These are phyloP conservation scores for Drosophila neotestacea DNA, from an alignment of 2,888 invertebrate species.

Conservation along the genomic window DNA sequence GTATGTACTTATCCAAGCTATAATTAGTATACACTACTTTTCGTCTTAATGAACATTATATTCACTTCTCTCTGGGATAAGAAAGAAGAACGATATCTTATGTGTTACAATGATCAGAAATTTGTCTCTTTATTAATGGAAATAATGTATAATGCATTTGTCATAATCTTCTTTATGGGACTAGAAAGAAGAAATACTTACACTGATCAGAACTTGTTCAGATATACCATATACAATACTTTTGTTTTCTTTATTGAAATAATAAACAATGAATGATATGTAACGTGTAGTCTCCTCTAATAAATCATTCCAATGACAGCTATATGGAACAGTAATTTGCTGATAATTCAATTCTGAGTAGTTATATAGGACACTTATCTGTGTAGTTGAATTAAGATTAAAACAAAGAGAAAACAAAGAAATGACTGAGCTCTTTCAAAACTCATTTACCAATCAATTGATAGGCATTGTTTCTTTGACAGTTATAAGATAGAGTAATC, in stretches of 20 bases:
- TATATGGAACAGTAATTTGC: constrained; percentile 2
- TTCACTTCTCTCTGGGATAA: too few relatives aligned
- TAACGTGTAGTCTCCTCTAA: neutral
- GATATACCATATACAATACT: neutral
- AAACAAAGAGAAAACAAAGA: neutral
- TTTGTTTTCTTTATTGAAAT: neutral
- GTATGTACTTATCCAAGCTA: too few relatives aligned
- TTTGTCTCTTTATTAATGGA: too few relatives aligned
- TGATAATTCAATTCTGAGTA: neutral
- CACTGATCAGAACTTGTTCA: neutral
- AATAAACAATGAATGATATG: neutral
- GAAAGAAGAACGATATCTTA: too few relatives aligned
- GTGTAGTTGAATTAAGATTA: neutral
- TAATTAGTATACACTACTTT: too few relatives aligned
- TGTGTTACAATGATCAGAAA: too few relatives aligned
- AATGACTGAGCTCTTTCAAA: constrained; percentile 1
- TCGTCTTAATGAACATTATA: too few relatives aligned
- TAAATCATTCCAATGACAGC: constrained; percentile 7
- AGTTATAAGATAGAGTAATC: constrained; percentile 8
- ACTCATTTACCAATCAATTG: constrained; percentile 8
- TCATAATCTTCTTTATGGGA: too few relatives aligned
- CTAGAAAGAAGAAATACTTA: too few relatives aligned
- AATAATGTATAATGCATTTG: too few relatives aligned
- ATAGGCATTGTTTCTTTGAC: neutral
- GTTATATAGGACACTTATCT: constrained; percentile 12